phyloP scores from a whole-genome alignment of 2,888 invertebrate species.

The Scotopteryx bipunctaria region DNA sequence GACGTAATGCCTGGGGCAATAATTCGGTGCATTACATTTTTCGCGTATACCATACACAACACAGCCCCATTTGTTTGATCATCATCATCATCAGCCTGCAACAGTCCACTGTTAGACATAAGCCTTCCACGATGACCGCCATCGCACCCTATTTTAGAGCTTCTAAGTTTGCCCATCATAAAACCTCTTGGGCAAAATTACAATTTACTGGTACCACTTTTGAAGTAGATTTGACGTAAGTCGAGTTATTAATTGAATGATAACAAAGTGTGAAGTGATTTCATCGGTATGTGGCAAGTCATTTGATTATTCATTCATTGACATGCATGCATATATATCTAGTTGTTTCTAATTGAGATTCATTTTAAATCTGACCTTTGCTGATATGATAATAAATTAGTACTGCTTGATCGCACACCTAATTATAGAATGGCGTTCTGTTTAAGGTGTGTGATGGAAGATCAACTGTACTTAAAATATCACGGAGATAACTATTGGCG shows the following conservation, averaged over 20 bases:
- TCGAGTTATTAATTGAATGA: conserved; percentile 12
- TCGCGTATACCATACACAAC: no score
- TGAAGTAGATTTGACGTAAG: conserved; percentile 12
- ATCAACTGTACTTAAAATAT: neutral
- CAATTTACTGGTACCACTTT: neutral
- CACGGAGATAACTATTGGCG: neutral
- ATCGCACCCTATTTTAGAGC: no score
- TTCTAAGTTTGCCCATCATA: neutral
- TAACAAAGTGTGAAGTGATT: conserved; percentile 16
- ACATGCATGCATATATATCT: conserved; percentile 12
- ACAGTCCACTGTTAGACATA: no score
- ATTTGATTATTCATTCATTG: conserved; percentile 11
- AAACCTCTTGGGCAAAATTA: neutral
- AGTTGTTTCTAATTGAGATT: neutral
- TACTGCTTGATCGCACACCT: neutral
- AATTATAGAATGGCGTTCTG: neutral
- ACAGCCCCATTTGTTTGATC: no score
- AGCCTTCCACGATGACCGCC: no score
- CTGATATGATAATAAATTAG: conserved; percentile 1
- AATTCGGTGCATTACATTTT: no score
- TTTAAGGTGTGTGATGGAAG: neutral
- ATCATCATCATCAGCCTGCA: no score
- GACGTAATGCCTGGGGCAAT: no score
- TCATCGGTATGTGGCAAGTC: conserved; percentile 19
- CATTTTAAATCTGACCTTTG: conserved; percentile 5